Base-by-base conservation (phyloP, 2,113 vertebrate genomes). In the Onychostoma macrolepis region DNA sequence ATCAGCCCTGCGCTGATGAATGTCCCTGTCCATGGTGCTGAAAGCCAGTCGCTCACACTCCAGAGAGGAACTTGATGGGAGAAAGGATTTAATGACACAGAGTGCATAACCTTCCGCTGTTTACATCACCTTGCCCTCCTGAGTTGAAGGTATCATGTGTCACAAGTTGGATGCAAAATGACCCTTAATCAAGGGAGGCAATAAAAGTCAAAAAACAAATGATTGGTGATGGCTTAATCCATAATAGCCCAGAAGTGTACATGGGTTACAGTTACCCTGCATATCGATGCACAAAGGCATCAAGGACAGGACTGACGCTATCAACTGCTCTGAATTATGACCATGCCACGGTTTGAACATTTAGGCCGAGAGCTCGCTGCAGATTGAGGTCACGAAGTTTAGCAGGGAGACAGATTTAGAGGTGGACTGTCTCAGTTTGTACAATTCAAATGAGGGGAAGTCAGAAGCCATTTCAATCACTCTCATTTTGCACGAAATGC, bases 21-120 rank as follows among this genome's bases (percentile, higher is more conserved):
- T 92, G 89, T 87, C 90, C 90, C 92, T 93, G 93, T 89, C 87
- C 88, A 36, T 88, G 87, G 86, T 92, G 87, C 89, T 90, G 81
- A 89, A 80, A 89, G 90, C 89, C 89, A 91, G 92, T 93, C 87
- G 88, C 83, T 75, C 26, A 17, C 75, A 85, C 9, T 12, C 53
- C 65, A 88, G 87, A 84, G 84, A 85, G 87, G 86, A 82, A 33
- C 30, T 61, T 50, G 41, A 81, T 30, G 56, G 61, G 63, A 56
- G 77, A 85, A 90, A 89, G 85, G 33, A 21, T 77, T 65, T 83
- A 89, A 48, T 83, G 83, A 65, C 15, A 33, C 28, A 56, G 30
- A 77, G 36, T 11, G 10, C 36, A 50, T 24, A 71, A 78, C 26
- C 41, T 43, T 84, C 33, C 26, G 0, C 21, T 26, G 36, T 38